Evolutionary conservation across 2,113 vertebrate genomes (phyloP).

Genomic region (Craseonycteris thonglongyai): DNA sequence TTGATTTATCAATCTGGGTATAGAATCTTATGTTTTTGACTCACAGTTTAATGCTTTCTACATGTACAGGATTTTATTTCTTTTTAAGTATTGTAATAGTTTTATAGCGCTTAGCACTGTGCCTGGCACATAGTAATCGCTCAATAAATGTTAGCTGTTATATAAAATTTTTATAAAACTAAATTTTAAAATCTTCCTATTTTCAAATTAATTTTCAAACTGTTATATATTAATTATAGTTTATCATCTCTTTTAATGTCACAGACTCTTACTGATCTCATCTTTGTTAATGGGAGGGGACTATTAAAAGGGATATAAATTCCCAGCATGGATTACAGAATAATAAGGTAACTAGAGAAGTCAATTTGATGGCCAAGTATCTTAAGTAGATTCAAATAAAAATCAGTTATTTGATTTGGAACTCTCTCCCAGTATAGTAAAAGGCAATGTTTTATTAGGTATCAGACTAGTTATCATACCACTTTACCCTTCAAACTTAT

Average conservation of each 20-base stretch:
- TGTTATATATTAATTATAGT: conserved; percentile 30
- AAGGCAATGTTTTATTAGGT: not conserved
- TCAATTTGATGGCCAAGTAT: not conserved
- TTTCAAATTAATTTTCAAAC: conserved; percentile 34
- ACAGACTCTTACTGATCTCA: not conserved
- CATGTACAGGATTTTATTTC: conserved; percentile 12
- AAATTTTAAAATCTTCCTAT: conserved; percentile 9
- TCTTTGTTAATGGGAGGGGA: not conserved
- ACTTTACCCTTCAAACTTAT: conserved; percentile 2
- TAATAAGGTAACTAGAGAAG: conserved; percentile 1
- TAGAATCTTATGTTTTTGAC: conserved; percentile 29
- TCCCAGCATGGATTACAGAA: not conserved
- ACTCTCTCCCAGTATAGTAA: not conserved
- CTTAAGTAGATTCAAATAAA: conserved; percentile 21
- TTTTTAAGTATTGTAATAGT: not conserved
- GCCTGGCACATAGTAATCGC: conserved; percentile 69
- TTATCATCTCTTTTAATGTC: conserved; percentile 11
- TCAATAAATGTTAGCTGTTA: conserved; percentile 68
- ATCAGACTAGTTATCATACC: not conserved
- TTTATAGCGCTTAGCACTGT: conserved; percentile 57
- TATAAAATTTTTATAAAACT: conserved; percentile 32
- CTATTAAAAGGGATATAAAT: conserved; percentile 12
- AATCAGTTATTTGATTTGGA: conserved; percentile 14
- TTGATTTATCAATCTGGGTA: conserved; percentile 31
- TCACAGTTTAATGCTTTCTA: conserved; percentile 21